A percentile compares a stretch with the other conserved stretches of the same genome.
Evolutionary conservation across 2,797 vertebrate genomes (phyloP).

Genomic region (Parambassis ranga): DNA sequence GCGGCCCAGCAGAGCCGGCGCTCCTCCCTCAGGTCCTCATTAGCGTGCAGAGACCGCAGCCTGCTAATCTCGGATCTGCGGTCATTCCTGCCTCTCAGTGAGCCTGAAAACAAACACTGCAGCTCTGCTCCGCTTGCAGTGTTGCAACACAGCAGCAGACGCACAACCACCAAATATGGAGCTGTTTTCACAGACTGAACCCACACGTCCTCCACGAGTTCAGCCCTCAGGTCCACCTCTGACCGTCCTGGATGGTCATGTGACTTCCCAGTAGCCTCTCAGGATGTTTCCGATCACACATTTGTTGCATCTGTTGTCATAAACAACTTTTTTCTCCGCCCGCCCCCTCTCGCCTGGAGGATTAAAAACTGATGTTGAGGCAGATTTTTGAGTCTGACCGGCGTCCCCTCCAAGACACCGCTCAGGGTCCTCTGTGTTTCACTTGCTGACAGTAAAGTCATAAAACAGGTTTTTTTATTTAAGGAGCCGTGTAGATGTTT

Average conservation of each 20-base stretch:
- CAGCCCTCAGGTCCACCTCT: no score
- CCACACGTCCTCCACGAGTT: no score
- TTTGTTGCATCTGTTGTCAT: constrained; percentile 16
- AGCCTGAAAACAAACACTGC: neutral
- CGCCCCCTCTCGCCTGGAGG: neutral
- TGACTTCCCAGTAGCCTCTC: neutral
- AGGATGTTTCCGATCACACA: constrained; percentile 14
- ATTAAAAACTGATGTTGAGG: neutral
- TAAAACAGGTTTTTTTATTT: no score
- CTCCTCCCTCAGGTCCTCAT: constrained; percentile 54
- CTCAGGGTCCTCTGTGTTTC: neutral
- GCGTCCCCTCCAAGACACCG: neutral
- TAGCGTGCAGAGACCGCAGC: constrained; percentile 26
- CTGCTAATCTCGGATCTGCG: constrained; percentile 54
- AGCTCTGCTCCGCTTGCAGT: constrained; percentile 2
- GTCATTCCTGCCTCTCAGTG: constrained; percentile 44
- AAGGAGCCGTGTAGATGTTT: no score
- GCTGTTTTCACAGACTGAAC: neutral
- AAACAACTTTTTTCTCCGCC: neutral
- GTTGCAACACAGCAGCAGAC: constrained; percentile 42
- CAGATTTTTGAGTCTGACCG: neutral
- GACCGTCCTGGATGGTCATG: neutral
- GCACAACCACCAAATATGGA: constrained; percentile 47
- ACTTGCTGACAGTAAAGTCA: no score
- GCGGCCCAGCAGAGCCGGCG: neutral